Evolutionary conservation across 2,113 vertebrate genomes (phyloP).

Genomic region (Maccullochella peelii): DNA sequence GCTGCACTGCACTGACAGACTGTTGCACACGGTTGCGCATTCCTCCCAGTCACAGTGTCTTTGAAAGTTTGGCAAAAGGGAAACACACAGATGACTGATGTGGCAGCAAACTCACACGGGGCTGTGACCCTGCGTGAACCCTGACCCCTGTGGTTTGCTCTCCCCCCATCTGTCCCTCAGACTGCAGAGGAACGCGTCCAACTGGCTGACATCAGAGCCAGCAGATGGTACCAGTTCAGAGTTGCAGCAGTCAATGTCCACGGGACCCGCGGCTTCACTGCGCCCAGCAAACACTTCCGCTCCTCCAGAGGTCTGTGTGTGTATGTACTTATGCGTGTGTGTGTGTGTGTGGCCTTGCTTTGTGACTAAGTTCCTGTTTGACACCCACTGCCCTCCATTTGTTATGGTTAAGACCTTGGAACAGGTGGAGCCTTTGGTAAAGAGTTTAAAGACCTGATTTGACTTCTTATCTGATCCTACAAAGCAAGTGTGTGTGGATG

Average conservation of each 20-base stretch:
- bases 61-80: conserved; percentile 76
- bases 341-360: conserved; percentile 71
- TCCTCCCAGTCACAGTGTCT: conserved; percentile 72
- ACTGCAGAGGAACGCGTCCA: conserved; percentile 90
- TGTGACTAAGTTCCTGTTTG: conserved; percentile 50
- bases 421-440: conserved; percentile 64
- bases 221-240: conserved; percentile 98
- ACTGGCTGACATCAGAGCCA: conserved; percentile 89
- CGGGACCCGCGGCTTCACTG: conserved; percentile 95
- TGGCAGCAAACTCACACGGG: conserved; percentile 68
- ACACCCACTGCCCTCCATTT: conserved; percentile 46
- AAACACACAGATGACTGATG: conserved; percentile 80
- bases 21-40: conserved; percentile 65
- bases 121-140: conserved; percentile 76
- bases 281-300: conserved; percentile 97
- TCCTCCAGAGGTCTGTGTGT: conserved; percentile 90
- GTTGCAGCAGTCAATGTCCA: conserved; percentile 95
- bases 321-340: conserved; percentile 67
- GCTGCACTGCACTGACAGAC: conserved; percentile 45
- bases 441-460: conserved; percentile 43
- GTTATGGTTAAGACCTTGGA: conserved; percentile 40
- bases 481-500: not conserved
- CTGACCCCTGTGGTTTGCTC: conserved; percentile 76
- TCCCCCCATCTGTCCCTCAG: conserved; percentile 84
- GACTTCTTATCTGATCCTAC: conserved; percentile 17